Evolutionary conservation across 2,888 invertebrate genomes (phyloP).

Genomic region (Athripsodes cinereus): DNA sequence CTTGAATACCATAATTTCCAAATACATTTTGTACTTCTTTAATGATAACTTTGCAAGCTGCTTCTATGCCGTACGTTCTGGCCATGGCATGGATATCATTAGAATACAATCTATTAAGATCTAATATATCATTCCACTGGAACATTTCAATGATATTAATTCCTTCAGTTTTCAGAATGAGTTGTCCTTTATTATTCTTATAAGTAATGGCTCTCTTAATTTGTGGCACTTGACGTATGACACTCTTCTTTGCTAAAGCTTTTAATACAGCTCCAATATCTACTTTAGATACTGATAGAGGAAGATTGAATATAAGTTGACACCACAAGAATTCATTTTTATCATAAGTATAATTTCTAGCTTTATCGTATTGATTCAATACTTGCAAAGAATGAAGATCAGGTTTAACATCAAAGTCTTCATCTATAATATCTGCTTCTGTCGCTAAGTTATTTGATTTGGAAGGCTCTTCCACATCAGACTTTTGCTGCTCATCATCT

Average conservation of each 20-base stretch:
- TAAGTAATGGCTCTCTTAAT: slow-evolving; percentile 84
- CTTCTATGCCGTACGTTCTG: slow-evolving; percentile 91
- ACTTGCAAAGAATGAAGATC: slow-evolving; percentile 36
- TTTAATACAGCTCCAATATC: slow-evolving; percentile 71
- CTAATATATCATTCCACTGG: slow-evolving; percentile 68
- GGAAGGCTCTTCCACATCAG: slow-evolving; percentile 41
- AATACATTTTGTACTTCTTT: slow-evolving; percentile 96
- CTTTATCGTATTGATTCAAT: slow-evolving; percentile 39
- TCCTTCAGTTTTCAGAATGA: slow-evolving; percentile 88
- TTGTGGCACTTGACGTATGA: slow-evolving; percentile 72
- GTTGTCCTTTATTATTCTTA: slow-evolving; percentile 50
- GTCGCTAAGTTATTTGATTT: slow-evolving; percentile 41
- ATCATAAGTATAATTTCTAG: slow-evolving; percentile 70
- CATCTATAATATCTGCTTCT: slow-evolving; percentile 35
- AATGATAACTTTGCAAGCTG: slow-evolving; percentile 83
- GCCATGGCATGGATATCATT: slow-evolving; percentile 94
- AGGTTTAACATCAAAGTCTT: slow-evolving; percentile 27
- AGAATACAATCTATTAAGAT: slow-evolving; percentile 78
- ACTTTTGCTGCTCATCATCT: slow-evolving; percentile 33
- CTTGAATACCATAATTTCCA: slow-evolving; percentile 92
- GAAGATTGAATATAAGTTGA: slow-evolving; percentile 67
- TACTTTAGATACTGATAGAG: slow-evolving; percentile 56
- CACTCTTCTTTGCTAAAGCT: slow-evolving; percentile 61
- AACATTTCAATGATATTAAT: slow-evolving; percentile 90
- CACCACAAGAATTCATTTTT: slow-evolving; percentile 76